Evolutionary conservation across 1,140 invertebrate species (phyloP).

Genomic region (Sarcophaga peregrina): DNA sequence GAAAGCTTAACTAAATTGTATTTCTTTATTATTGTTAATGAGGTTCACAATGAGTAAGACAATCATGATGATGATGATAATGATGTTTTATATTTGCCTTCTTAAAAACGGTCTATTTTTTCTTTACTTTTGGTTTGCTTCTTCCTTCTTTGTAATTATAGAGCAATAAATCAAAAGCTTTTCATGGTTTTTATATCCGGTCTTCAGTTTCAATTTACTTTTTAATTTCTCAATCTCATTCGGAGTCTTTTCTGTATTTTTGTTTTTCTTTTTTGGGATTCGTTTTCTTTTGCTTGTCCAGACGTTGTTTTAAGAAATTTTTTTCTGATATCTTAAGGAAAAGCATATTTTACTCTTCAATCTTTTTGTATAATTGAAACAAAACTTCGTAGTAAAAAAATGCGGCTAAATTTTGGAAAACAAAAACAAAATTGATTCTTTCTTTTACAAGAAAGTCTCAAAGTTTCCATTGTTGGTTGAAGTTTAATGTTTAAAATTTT

Average conservation of each 20-base stretch:
- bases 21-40: too few species aligned
- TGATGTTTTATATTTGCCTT: too few species aligned
- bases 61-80: too few species aligned
- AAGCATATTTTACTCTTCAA: too few species aligned
- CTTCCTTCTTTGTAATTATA: neutral
- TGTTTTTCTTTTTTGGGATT: neutral
- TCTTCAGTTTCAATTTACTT: neutral
- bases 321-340: too few species aligned
- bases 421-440: too few species aligned
- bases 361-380: too few species aligned
- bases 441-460: too few species aligned
- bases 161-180: conserved; percentile 11
- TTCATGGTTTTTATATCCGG: conserved; percentile 18
- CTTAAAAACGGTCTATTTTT: neutral
- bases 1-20: conserved; percentile 3
- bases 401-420: too few species aligned
- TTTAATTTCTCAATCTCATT: neutral
- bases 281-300: neutral
- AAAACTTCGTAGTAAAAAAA: too few species aligned
- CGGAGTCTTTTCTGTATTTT: neutral
- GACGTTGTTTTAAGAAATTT: too few species aligned
- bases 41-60: too few species aligned
- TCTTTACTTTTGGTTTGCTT: neutral
- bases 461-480: neutral
- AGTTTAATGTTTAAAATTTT: conserved; percentile 23